Conservation (phyloP, 2,797 vertebrate genomes). For the Morus bassanus region DNA sequence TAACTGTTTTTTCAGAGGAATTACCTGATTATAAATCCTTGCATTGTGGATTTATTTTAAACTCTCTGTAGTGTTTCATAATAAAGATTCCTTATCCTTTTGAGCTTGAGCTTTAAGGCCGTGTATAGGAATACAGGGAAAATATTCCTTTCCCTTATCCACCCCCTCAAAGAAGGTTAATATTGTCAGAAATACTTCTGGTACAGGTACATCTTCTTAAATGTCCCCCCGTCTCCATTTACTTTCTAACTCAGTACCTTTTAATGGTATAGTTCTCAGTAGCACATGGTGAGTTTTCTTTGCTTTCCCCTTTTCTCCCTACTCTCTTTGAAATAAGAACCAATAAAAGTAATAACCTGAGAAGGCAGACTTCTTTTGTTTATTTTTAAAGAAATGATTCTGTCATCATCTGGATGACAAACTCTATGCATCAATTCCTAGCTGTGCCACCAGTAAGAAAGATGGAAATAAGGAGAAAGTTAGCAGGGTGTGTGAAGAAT, state of each 20-base stretch:
- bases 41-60: neutral
- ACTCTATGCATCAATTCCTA: neutral
- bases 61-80: neutral
- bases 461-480: neutral
- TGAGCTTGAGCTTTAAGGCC: neutral
- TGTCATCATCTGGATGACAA: neutral
- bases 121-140: neutral
- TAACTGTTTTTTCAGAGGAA: neutral
- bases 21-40: neutral
- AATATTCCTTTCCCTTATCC: neutral
- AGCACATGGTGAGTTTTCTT: neutral
- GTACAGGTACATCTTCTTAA: neutral
- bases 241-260: neutral
- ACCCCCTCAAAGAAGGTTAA: neutral
- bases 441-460: neutral
- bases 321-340: neutral
- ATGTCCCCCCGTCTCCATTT: neutral
- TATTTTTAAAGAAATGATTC: neutral
- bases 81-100: neutral
- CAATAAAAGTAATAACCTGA: neutral
- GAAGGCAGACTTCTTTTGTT: neutral
- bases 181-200: neutral
- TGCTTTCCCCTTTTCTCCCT: neutral
- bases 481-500: neutral
- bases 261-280: neutral